Conservation (phyloP, 1,140 invertebrate species). For the Lasioglossum albipes region DNA sequence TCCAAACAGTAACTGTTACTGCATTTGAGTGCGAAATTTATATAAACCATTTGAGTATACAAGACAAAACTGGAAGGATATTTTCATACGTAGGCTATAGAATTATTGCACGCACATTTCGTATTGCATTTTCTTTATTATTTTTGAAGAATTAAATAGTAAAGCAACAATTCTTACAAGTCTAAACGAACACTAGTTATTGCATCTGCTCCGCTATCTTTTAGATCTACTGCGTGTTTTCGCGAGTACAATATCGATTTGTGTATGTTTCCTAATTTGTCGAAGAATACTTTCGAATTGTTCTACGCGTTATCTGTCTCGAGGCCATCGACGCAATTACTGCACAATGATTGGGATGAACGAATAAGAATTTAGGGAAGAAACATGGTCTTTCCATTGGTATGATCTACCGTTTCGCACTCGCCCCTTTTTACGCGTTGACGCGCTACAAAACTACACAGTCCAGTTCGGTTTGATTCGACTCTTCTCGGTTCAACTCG, state of each 20-base stretch:
- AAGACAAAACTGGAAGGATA: no score
- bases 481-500: constrained; percentile 56
- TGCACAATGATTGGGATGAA: neutral
- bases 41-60: no score
- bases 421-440: constrained; percentile 54
- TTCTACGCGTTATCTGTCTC: neutral
- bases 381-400: constrained; percentile 7
- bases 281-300: neutral
- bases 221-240: neutral
- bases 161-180: no score
- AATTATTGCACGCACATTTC: no score
- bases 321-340: neutral
- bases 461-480: constrained; percentile 50
- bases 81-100: no score
- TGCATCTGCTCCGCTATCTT: neutral
- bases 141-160: no score
- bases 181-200: no score
- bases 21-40: no score
- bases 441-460: constrained; percentile 54
- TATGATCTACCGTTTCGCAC: constrained; percentile 37
- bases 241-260: neutral
- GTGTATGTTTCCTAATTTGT: neutral
- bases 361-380: neutral
- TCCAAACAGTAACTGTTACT: neutral
- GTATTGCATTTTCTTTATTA: no score